phyloP scores from a whole-genome alignment of 2,888 invertebrate genomes.

The Chromoteleia sp. region DNA sequence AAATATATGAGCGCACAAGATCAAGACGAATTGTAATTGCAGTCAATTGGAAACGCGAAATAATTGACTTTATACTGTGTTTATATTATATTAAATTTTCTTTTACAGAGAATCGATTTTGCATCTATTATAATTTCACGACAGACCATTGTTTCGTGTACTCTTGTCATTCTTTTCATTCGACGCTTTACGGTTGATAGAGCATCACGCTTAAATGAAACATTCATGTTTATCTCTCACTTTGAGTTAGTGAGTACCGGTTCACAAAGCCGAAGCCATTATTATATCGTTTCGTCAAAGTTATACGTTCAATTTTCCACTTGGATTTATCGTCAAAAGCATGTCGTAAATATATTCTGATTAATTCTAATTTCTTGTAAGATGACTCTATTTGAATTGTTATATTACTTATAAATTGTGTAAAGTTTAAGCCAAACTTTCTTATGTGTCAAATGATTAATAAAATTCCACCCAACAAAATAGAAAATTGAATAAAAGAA shows the following conservation, averaged over 20 bases:
- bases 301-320: slow-evolving; percentile 45
- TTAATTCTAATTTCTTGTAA: slow-evolving; percentile 15
- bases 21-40: slow-evolving; percentile 20
- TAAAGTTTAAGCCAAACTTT: slow-evolving; percentile 1
- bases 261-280: slow-evolving; percentile 36
- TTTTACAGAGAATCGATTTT: slow-evolving; percentile 44
- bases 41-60: slow-evolving; percentile 22
- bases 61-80: slow-evolving; percentile 18
- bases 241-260: slow-evolving; percentile 21
- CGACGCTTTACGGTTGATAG: slow-evolving; percentile 36
- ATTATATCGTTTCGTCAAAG: slow-evolving; percentile 47
- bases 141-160: slow-evolving; percentile 43
- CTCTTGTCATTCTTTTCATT: slow-evolving; percentile 44
- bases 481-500: background rate
- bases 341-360: slow-evolving; percentile 4
- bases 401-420: slow-evolving; percentile 1
- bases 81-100: slow-evolving; percentile 38
- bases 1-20: slow-evolving; percentile 8
- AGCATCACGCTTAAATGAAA: slow-evolving; percentile 45
- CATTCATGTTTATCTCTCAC: slow-evolving; percentile 53
- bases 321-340: slow-evolving; percentile 28
- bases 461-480: background rate
- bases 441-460: background rate
- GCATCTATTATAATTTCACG: slow-evolving; percentile 47
- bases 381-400: background rate